A percentile compares a stretch with the other conserved stretches of the same genome.
Evolutionary conservation across 1,140 invertebrate species (phyloP).

Genomic region (Grapholita molesta): DNA sequence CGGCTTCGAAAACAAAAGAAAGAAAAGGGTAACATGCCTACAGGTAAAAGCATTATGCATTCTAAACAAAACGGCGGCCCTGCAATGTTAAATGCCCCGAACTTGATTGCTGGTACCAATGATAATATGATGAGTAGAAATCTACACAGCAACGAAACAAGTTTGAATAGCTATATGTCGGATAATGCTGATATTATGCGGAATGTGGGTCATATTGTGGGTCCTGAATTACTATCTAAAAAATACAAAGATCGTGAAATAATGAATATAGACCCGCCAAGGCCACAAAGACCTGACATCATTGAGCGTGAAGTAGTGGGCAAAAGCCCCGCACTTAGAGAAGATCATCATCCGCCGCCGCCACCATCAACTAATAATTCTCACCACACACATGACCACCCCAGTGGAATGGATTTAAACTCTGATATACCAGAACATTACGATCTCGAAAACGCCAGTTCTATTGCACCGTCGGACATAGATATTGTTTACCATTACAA

Average conservation of each 20-base stretch:
- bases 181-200: conserved; percentile 84
- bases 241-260: conserved; percentile 93
- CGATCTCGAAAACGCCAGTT: conserved; percentile 97
- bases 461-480: conserved; percentile 97
- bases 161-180: conserved; percentile 80
- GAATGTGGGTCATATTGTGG: conserved; percentile 85
- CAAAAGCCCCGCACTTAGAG: conserved; percentile 86
- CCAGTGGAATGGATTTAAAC: conserved; percentile 82
- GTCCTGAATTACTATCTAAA: conserved; percentile 89
- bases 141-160: conserved; percentile 78
- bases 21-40: conserved; percentile 84
- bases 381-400: conserved; percentile 83
- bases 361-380: conserved; percentile 82
- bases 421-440: conserved; percentile 96
- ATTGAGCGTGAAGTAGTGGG: conserved; percentile 93
- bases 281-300: conserved; percentile 93
- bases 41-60: conserved; percentile 78
- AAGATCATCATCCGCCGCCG: conserved; percentile 87
- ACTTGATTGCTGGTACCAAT: conserved; percentile 77
- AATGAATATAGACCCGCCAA: conserved; percentile 80
- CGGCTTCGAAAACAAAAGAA: conserved; percentile 89
- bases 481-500: conserved; percentile 98
- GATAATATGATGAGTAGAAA: conserved; percentile 80
- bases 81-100: conserved; percentile 76
- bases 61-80: conserved; percentile 83